Evolutionary conservation across 2,113 vertebrate species (phyloP).

Genomic region (Talpa occidentalis): DNA sequence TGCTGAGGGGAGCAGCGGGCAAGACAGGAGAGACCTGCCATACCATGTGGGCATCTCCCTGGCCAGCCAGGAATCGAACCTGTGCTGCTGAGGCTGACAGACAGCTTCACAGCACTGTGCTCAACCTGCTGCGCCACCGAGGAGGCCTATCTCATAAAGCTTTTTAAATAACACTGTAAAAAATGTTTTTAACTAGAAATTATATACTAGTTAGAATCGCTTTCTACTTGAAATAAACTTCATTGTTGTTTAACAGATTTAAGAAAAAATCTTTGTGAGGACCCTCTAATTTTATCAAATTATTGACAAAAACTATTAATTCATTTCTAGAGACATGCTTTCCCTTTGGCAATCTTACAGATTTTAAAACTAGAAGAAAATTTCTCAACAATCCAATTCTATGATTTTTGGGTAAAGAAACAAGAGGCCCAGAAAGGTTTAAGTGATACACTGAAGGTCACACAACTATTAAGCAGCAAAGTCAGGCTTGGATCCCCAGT

Average conservation of each 20-base stretch:
- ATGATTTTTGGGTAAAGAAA: background rate
- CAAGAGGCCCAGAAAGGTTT: background rate
- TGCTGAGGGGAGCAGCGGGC: too few relatives aligned
- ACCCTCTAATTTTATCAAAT: background rate
- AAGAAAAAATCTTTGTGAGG: conserved; percentile 20
- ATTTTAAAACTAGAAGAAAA: conserved; percentile 16
- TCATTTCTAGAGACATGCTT: conserved; percentile 42
- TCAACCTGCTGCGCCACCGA: too few relatives aligned
- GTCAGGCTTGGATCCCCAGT: background rate
- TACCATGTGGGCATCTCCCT: too few relatives aligned
- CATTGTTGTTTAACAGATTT: background rate
- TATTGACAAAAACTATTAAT: conserved; percentile 7
- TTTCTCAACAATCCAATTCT: background rate
- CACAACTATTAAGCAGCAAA: background rate
- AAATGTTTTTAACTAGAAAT: conserved; percentile 34
- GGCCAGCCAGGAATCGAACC: too few relatives aligned
- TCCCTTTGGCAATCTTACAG: background rate
- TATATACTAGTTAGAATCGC: conserved; percentile 36
- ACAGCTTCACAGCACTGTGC: too few relatives aligned
- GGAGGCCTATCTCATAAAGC: too few relatives aligned
- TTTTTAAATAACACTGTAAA: conserved; percentile 37
- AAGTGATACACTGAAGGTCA: conserved; percentile 24
- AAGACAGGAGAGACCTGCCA: too few relatives aligned
- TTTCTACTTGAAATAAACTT: conserved; percentile 25
- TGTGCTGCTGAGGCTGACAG: too few relatives aligned